Conservation (phyloP, 2,888 invertebrate species). For the Oscheius myriophilus region DNA sequence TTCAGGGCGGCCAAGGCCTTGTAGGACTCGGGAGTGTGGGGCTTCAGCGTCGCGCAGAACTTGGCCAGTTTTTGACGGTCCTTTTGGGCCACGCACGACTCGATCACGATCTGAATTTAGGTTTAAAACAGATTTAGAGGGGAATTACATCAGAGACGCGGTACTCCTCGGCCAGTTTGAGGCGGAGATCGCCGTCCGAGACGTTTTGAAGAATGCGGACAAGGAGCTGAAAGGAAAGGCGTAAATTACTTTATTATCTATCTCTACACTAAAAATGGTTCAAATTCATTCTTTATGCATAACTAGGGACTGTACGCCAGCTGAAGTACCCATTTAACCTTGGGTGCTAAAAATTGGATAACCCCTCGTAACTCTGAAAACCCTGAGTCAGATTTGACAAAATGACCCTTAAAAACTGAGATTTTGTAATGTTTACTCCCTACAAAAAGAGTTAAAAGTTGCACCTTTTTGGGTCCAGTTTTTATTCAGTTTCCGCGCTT, state of each 20-base stretch:
- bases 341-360: too few species aligned
- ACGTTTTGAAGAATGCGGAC: conserved; percentile 43
- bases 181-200: conserved; percentile 44
- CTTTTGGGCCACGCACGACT: conserved; percentile 51
- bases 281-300: too few species aligned
- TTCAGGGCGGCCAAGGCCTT: conserved; percentile 57
- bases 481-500: too few species aligned
- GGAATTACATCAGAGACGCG: conserved; percentile 27
- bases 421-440: too few species aligned
- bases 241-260: background rate
- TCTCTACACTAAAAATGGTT: too few species aligned
- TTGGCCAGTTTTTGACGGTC: conserved; percentile 51
- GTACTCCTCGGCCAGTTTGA: conserved; percentile 44
- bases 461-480: too few species aligned
- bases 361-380: too few species aligned
- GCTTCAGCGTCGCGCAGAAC: conserved; percentile 48
- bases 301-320: too few species aligned
- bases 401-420: too few species aligned
- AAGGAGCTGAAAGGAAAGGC: conserved; percentile 35
- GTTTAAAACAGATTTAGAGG: background rate
- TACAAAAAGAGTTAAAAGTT: too few species aligned
- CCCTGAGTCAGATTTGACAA: too few species aligned
- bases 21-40: conserved; percentile 58
- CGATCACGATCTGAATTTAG: conserved; percentile 48
- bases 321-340: too few species aligned